Evolutionary conservation across 2,797 vertebrate species (phyloP), one percentile per base, ranked within the genome.

Genomic region (Nyctibius grandis): DNA sequence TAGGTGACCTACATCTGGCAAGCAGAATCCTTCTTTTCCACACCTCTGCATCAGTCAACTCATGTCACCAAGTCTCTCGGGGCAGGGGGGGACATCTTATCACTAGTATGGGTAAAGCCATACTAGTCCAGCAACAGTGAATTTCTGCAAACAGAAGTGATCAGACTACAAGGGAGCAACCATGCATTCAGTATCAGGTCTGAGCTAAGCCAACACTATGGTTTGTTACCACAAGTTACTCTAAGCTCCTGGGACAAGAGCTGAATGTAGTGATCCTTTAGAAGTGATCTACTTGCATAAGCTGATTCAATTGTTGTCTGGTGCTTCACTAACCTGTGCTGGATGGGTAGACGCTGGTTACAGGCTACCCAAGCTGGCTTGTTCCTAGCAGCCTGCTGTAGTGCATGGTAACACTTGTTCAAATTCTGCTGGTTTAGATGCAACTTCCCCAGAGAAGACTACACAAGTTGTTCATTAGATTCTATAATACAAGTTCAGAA

Each of bases 1-100:
- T 94, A 96, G 95, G 95, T 92, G 93, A 91, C 95, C 95, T 89
- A 96, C 79, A 95, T 92, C 54, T 26, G 22, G 70, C 19, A 63
- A 74, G 59, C 56, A 96, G 68, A 95, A 76, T n/a, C 78, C 68
- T 82, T 80, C 74, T 33, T 42, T 59, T 87, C 56, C 53, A 77
- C 28, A 94, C 29, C 34, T 64, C 68, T 89, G 25, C 81, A 92
- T 45, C 56, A 34, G 60, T 76, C 81, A 91, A 25, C 48, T 84
- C 47, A 28, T 80, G 75, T 31, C 86, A 79, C 45, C 0, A 0
- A 53, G 33, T 26, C 56, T 69, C 83, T 33, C 12, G 28, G 44
- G 59, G 16, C 9, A 10, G 7, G 15, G 26, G 31, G 19, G 11
- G 1, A 48, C 67, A 69, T 51, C 56, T 85, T 57, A 79, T 9